Evolutionary conservation across 2,113 vertebrate species (phyloP), one percentile per base, ranked within the genome.

Genomic region (Cathartes aura): DNA sequence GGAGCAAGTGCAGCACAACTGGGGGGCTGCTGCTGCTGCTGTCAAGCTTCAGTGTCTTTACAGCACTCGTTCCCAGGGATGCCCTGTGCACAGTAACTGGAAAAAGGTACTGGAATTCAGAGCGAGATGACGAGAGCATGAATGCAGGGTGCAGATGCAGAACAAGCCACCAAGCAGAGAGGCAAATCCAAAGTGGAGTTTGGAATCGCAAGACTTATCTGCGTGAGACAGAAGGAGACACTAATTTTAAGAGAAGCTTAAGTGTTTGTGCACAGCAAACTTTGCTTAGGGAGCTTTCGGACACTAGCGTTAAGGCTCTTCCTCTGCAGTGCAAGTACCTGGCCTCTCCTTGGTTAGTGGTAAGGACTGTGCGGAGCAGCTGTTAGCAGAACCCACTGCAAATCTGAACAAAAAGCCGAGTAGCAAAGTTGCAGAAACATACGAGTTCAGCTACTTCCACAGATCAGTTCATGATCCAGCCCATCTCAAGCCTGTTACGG

Each of bases 191-290:
- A 92, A 94, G 90, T 17, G 94, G 68, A 91, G 87, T 79, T 96
- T 96, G 96, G 97, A 96, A 96, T 95, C 88, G 6, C 89, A 53
- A 95, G 90, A 91, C 75, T 98, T 93, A 98, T 98, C 98, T 98
- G 98, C 62, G 75, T 97, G 96, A 94, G 91, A 97, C 52, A 97
- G 86, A 95, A 95, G 97, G 94, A 98, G 82, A 98, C 89, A 95
- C 91, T 73, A n/a, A 70, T 96, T 98, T 82, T 73, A 94, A 70
- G 89, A 94, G 80, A 36, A 63, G 78, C 70, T 56, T 21, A 9
- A 7, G 42, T 79, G 72, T 60, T 66, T 53, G 75, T 67, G 79
- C 87, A 88, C 83, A 24, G 94, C 95, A 94, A 92, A 74, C 56
- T 40, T 12, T 14, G 53, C 86, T 42, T 5, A 48, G 27, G 63